Evolutionary conservation across 2,888 invertebrate genomes (phyloP).

Genomic region (Selenia dentaria): DNA sequence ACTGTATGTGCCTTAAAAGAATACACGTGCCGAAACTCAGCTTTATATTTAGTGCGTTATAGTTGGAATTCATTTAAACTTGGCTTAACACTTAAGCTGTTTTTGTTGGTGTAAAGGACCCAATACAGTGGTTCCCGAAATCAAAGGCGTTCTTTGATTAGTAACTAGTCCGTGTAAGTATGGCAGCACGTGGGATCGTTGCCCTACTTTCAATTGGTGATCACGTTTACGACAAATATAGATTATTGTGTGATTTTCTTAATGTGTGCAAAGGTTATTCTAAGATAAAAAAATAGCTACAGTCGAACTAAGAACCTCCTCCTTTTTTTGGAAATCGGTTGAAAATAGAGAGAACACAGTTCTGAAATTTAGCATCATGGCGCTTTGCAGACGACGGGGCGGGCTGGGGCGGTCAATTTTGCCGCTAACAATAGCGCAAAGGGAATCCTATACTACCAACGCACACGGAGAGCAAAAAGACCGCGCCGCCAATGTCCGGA

Average conservation of each 20-base stretch:
- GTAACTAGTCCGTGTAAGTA: constrained; percentile 27
- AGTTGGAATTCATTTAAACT: neutral
- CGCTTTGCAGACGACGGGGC: too few species aligned
- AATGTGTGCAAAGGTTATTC: too few species aligned
- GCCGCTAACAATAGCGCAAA: too few species aligned
- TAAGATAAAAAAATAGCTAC: too few species aligned
- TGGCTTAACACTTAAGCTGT: neutral
- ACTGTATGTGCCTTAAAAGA: constrained; percentile 3
- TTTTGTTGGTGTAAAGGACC: neutral
- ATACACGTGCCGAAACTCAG: neutral
- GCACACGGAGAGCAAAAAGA: too few species aligned
- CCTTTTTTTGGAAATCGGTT: too few species aligned
- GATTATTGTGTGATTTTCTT: constrained; percentile 26
- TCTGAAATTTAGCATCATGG: too few species aligned
- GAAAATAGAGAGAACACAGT: too few species aligned
- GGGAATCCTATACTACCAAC: too few species aligned
- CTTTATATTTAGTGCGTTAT: neutral
- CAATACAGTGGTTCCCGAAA: constrained; percentile 17
- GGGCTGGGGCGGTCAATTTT: too few species aligned
- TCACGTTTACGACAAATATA: constrained; percentile 27
- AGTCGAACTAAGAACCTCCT: too few species aligned
- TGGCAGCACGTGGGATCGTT: constrained; percentile 31
- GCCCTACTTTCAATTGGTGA: constrained; percentile 28
- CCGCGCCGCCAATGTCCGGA: too few species aligned
- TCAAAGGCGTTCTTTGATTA: constrained; percentile 40